Evolutionary conservation across 1,140 invertebrate genomes (phyloP).

Genomic region (Brachionus rotundiformis): DNA sequence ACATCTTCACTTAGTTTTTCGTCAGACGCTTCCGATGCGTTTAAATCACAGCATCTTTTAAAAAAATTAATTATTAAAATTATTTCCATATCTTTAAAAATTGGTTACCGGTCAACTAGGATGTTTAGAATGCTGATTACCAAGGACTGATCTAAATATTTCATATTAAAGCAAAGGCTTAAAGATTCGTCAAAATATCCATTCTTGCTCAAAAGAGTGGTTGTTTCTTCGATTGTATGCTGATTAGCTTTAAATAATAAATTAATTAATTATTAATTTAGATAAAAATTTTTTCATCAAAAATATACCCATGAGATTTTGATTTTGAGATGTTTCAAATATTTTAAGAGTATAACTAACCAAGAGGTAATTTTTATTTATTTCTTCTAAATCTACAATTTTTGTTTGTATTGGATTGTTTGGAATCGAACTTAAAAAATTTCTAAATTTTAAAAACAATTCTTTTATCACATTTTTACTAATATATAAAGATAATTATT

Average conservation of each 20-base stretch:
- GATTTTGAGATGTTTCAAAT: background rate
- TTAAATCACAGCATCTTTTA: slow-evolving; percentile 35
- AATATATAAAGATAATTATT: no score
- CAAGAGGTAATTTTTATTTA: slow-evolving; percentile 38
- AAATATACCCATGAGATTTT: slow-evolving; percentile 1
- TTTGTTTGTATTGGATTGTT: background rate
- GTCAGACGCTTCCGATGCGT: background rate
- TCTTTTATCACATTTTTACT: no score
- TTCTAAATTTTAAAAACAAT: no score
- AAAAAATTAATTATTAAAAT: background rate
- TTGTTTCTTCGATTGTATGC: slow-evolving; percentile 23
- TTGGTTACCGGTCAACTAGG: background rate
- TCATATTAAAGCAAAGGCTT: background rate
- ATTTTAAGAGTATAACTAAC: slow-evolving; percentile 27
- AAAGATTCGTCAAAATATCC: slow-evolving; percentile 32
- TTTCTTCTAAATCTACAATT: slow-evolving; percentile 40
- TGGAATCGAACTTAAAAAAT: background rate
- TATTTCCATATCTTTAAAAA: background rate
- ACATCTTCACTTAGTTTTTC: slow-evolving; percentile 9
- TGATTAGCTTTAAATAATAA: slow-evolving; percentile 31
- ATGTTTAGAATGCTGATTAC: background rate
- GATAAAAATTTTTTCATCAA: background rate
- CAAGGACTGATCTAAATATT: background rate
- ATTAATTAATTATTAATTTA: no score
- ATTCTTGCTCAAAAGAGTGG: slow-evolving; percentile 13